Conservation (phyloP, 2,113 vertebrate species). For the Lathamus discolor region DNA sequence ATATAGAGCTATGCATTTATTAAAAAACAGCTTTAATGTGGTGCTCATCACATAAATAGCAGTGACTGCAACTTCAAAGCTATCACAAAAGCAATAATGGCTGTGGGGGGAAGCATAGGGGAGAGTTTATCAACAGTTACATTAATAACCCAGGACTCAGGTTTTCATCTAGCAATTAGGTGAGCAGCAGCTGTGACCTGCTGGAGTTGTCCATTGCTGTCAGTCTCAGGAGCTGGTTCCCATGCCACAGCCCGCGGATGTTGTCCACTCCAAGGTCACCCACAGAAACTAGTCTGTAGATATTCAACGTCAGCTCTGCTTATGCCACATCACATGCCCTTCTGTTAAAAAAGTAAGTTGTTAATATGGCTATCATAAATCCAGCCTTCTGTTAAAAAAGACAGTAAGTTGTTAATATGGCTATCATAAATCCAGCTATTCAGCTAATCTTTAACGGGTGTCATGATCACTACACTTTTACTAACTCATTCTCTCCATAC, state of each 20-base stretch:
- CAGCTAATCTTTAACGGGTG: background rate
- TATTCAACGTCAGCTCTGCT: background rate
- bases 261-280: conserved; percentile 13
- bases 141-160: conserved; percentile 47
- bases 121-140: conserved; percentile 49
- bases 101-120: background rate
- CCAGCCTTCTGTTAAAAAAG: background rate
- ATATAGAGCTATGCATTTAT: background rate
- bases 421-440: conserved; percentile 17
- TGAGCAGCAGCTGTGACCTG: conserved; percentile 63
- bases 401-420: background rate
- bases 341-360: background rate
- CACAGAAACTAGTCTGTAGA: background rate
- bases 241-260: background rate
- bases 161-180: conserved; percentile 58
- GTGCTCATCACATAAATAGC: background rate
- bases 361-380: background rate
- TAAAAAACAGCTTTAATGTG: background rate
- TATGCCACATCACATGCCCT: accelerated
- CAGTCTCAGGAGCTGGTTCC: background rate
- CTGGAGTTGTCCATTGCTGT: conserved; percentile 32
- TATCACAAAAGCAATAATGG: background rate
- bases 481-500: background rate
- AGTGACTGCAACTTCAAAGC: conserved; percentile 17
- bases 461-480: background rate